phyloP scores from a whole-genome alignment of 2,113 vertebrate genomes.

The Zosterops pallidus region DNA sequence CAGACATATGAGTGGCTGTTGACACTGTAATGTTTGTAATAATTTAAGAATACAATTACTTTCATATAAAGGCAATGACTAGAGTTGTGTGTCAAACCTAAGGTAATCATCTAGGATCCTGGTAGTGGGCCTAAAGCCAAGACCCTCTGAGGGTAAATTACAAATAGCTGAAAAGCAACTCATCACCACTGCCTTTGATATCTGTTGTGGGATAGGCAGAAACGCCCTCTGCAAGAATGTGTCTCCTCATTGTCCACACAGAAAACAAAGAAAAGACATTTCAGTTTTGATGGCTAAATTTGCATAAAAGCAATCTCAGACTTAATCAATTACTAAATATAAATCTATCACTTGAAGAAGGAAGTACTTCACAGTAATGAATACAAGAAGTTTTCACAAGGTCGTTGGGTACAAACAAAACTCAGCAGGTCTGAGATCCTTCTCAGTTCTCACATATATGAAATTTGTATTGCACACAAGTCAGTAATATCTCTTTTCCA shows the following conservation, averaged over 20 bases:
- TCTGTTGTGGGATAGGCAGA: background rate
- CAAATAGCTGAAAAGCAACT: background rate
- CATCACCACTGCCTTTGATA: background rate
- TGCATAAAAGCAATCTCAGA: conserved; percentile 54
- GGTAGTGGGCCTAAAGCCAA: background rate
- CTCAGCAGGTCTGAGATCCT: background rate
- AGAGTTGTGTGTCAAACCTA: background rate
- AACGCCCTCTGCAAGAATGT: background rate
- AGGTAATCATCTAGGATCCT: background rate
- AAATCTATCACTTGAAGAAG: conserved; percentile 13
- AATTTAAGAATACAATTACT: background rate
- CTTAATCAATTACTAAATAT: conserved; percentile 47
- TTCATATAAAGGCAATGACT: background rate
- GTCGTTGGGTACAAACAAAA: background rate
- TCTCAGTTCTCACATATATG: background rate
- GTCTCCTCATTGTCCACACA: background rate
- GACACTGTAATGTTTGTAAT: background rate
- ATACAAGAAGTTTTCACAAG: background rate
- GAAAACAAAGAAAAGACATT: background rate
- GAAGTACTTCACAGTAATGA: background rate
- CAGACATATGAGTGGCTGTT: background rate
- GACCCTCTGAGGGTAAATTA: background rate
- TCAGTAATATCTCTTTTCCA: background rate
- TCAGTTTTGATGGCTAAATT: conserved; percentile 2
- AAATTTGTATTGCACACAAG: background rate